A percentile compares a stretch with the other conserved stretches of the same genome.
Conservation (phyloP, 2,797 vertebrate genomes). For the Bufotes viridis region DNA sequence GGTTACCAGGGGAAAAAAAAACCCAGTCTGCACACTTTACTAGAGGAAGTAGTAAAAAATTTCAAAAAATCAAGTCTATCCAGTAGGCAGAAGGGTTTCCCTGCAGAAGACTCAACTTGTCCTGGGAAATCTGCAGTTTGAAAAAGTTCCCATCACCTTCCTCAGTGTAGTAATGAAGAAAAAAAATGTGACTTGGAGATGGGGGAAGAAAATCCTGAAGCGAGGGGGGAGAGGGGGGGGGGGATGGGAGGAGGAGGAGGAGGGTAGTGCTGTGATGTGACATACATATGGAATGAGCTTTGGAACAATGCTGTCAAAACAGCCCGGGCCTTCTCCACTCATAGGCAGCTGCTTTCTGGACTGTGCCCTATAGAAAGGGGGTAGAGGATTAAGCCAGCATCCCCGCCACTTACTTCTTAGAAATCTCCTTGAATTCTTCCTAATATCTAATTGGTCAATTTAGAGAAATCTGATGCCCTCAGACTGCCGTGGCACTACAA, state of each 20-base stretch:
- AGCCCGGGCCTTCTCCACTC: constrained; percentile 69
- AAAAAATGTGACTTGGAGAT: constrained; percentile 67
- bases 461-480: background rate
- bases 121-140: constrained; percentile 11
- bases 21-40: constrained; percentile 69
- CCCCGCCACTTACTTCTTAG: background rate
- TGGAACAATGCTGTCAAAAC: constrained; percentile 80
- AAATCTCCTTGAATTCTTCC: background rate
- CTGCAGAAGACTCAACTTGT: constrained; percentile 10
- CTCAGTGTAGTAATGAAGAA: constrained; percentile 26
- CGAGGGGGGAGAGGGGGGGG: constrained; percentile 20
- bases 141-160: constrained; percentile 56
- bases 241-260: constrained; percentile 37
- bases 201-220: constrained; percentile 62
- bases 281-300: constrained; percentile 81
- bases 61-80: constrained; percentile 4
- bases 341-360: constrained; percentile 65
- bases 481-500: background rate
- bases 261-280: constrained; percentile 76
- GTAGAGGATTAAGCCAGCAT: constrained; percentile 2
- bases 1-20: constrained; percentile 69
- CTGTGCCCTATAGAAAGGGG: constrained; percentile 13
- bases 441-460: background rate
- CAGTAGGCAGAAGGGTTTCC: background rate
- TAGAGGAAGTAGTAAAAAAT: background rate